Evolutionary conservation across 2,797 vertebrate species (phyloP).

Genomic region (Columba guinea): DNA sequence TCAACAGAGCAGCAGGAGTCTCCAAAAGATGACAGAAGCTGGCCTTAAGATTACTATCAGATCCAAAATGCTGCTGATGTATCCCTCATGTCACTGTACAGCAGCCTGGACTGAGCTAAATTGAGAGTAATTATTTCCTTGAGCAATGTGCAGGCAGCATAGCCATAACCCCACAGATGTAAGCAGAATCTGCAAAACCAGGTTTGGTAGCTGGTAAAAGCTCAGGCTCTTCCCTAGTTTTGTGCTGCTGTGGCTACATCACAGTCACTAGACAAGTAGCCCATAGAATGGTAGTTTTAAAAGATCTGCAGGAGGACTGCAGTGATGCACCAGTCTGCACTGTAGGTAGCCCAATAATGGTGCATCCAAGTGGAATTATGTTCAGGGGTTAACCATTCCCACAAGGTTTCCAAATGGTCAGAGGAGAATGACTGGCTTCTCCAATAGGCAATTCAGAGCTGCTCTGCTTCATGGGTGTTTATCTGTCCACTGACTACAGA

Average conservation of each 20-base stretch:
- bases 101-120: not conserved
- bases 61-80: not conserved
- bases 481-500: no score
- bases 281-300: not conserved
- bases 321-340: not conserved
- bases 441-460: not conserved
- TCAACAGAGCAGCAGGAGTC: not conserved
- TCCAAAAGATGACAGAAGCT: not conserved
- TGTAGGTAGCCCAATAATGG: not conserved
- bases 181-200: not conserved
- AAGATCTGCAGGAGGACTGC: not conserved
- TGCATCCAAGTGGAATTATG: not conserved
- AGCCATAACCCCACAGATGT: fast-evolving
- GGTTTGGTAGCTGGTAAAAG: fast-evolving
- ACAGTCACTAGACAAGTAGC: not conserved
- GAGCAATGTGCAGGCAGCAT: not conserved
- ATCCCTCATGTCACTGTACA: not conserved
- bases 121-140: not conserved
- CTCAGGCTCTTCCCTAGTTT: not conserved
- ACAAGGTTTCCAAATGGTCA: not conserved
- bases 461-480: not conserved
- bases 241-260: not conserved
- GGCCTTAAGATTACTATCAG: not conserved
- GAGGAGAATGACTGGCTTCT: not conserved
- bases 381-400: not conserved